Percentiles rank a stretch among this genome's conserved stretches.
Conservation (phyloP, 2,888 invertebrate genomes). For the Catocala fraxini region DNA sequence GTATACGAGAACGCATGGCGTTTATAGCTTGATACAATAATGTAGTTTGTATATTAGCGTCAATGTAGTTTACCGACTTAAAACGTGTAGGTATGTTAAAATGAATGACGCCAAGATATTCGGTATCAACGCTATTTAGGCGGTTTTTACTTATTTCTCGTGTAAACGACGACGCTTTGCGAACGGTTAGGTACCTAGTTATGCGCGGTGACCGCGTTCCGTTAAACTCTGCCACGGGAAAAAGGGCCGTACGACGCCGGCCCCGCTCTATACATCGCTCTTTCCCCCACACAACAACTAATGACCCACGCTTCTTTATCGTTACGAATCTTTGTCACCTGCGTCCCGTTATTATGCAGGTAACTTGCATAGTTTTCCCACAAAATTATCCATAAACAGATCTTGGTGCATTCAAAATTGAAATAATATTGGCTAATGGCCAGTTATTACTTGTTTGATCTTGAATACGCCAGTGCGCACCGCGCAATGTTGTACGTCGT, state of each 20-base stretch:
- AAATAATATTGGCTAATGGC: conserved; percentile 69
- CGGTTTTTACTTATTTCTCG: conserved; percentile 56
- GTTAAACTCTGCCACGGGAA: conserved; percentile 75
- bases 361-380: conserved; percentile 60
- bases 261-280: conserved; percentile 71
- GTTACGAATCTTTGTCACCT: conserved; percentile 81
- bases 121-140: conserved; percentile 54
- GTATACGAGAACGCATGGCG: conserved; percentile 53
- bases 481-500: conserved; percentile 42
- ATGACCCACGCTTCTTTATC: conserved; percentile 84
- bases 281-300: conserved; percentile 73
- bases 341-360: conserved; percentile 72
- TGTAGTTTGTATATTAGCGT: conserved; percentile 37
- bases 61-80: conserved; percentile 24
- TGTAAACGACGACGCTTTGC: conserved; percentile 61
- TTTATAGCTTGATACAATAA: conserved; percentile 30
- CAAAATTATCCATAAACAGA: conserved; percentile 56
- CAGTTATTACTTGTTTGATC: conserved; percentile 69
- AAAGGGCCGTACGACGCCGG: conserved; percentile 75
- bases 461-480: conserved; percentile 54
- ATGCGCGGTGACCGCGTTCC: conserved; percentile 81
- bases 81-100: conserved; percentile 42
- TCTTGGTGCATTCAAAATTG: conserved; percentile 55
- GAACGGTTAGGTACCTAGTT: conserved; percentile 66
- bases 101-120: conserved; percentile 38